A percentile compares a stretch with the other conserved stretches of the same genome.
These are phyloP conservation scores for Pseudorhiza aurosa DNA, from an alignment of 30 jellyfish, hydroid and myxozoan species.

Conservation along the genomic window DNA sequence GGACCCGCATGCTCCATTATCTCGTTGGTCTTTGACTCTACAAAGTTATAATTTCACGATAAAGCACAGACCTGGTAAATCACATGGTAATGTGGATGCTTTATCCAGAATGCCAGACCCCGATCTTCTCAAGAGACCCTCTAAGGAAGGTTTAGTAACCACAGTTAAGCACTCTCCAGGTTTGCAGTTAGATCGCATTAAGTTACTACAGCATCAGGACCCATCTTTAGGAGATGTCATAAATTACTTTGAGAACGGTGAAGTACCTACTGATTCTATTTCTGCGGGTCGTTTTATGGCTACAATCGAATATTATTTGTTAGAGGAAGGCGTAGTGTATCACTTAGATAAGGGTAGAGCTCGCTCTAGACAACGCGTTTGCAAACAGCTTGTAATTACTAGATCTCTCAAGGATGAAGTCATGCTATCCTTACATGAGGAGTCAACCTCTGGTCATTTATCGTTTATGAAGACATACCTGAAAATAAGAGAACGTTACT, in stretches of 20 bases:
- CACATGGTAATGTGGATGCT: conserved; percentile 47
- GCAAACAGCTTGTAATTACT: conserved; percentile 52
- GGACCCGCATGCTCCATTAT: conserved; percentile 47
- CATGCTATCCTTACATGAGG: conserved; percentile 53
- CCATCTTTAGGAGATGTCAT: conserved; percentile 28
- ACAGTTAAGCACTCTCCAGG: conserved; percentile 41
- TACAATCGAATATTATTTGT: conserved; percentile 31
- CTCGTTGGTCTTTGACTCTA: conserved; percentile 57
- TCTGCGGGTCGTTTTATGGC: conserved; percentile 58
- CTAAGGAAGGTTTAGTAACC: not conserved
- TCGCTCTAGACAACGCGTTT: conserved; percentile 17
- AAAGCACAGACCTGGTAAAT: conserved; percentile 61
- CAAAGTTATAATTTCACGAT: conserved; percentile 5
- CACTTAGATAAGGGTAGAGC: conserved; percentile 40
- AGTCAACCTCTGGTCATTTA: conserved; percentile 55
- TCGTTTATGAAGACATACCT: conserved; percentile 28
- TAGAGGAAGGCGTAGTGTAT: conserved; percentile 55
- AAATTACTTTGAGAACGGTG: conserved; percentile 34
- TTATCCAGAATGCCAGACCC: conserved; percentile 51
- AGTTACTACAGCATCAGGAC: conserved; percentile 27
- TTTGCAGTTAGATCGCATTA: conserved; percentile 34
- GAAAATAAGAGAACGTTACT: conserved; percentile 23
- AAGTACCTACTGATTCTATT: conserved; percentile 12
- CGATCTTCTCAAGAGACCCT: not conserved
- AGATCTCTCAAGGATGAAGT: conserved; percentile 63